Evolutionary conservation across 2,888 invertebrate genomes (phyloP).

Genomic region (Trileptium ribeirensis): DNA sequence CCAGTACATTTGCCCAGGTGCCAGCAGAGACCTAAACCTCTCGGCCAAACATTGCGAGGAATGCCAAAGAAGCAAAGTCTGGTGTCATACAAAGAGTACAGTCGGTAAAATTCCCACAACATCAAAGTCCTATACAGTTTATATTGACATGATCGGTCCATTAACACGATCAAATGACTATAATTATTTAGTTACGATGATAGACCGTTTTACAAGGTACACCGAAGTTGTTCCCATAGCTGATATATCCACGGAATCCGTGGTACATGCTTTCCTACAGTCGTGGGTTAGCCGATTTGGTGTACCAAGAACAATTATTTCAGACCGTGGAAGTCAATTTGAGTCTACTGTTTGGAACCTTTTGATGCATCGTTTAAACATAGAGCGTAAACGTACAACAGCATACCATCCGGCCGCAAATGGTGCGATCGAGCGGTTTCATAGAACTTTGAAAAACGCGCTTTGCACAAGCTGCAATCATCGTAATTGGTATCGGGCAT

Average conservation of each 20-base stretch:
- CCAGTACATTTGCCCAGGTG: slow-evolving; percentile 11
- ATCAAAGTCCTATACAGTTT: slow-evolving; percentile 1
- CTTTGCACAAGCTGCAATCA: too few species aligned
- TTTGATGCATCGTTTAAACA: too few species aligned
- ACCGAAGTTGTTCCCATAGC: background rate
- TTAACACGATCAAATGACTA: background rate
- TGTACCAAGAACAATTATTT: background rate
- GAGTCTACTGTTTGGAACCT: background rate
- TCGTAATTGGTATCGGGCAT: too few species aligned
- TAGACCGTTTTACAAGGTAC: background rate
- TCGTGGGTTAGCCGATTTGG: background rate
- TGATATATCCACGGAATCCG: background rate
- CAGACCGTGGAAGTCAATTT: background rate
- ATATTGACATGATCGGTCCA: slow-evolving; percentile 8
- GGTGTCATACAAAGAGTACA: slow-evolving; percentile 1
- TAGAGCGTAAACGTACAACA: too few species aligned
- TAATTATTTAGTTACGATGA: background rate
- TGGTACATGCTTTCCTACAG: background rate
- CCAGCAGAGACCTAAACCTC: background rate
- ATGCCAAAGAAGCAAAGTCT: background rate
- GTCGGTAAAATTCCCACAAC: slow-evolving; percentile 1
- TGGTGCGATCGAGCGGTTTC: too few species aligned
- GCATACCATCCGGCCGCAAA: too few species aligned
- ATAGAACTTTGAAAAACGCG: too few species aligned
- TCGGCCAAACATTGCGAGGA: too few species aligned